phyloP scores from a whole-genome alignment of 2,113 vertebrate genomes.

The Talpa occidentalis region DNA sequence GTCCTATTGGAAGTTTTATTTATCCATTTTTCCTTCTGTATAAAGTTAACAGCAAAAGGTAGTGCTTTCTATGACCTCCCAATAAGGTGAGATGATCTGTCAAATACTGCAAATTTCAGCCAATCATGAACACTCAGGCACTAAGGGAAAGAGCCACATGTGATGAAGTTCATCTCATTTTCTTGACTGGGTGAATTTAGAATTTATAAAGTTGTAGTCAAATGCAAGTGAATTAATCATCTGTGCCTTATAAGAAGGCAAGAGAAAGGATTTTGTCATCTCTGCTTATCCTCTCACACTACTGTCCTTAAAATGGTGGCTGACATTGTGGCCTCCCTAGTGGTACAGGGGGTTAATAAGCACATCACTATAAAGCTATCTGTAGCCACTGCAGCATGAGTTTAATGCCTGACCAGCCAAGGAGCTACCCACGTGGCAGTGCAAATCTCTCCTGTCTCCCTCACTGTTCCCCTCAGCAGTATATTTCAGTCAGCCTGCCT shows the following conservation, averaged over 20 bases:
- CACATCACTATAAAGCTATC: too few species aligned
- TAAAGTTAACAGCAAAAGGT: background rate
- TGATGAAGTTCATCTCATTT: background rate
- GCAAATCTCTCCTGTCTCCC: too few species aligned
- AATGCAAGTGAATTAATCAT: background rate
- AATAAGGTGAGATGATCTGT: background rate
- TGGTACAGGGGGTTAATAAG: too few species aligned
- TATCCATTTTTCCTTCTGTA: background rate
- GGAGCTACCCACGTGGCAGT: too few species aligned
- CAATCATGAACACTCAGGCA: background rate
- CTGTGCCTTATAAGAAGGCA: background rate
- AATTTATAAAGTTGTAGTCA: background rate
- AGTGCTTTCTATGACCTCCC: background rate
- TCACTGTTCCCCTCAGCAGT: too few species aligned
- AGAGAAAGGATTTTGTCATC: background rate
- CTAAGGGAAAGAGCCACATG: background rate
- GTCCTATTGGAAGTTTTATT: background rate
- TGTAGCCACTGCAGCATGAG: too few species aligned
- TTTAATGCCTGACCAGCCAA: too few species aligned
- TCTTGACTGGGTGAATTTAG: background rate
- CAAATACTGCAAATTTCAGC: background rate
- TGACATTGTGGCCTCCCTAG: too few species aligned
- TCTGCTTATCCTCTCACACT: background rate
- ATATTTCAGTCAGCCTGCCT: too few species aligned
- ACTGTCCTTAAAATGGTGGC: background rate